Conservation (phyloP, 2,797 vertebrate genomes). For the Gorsachius magnificus region DNA sequence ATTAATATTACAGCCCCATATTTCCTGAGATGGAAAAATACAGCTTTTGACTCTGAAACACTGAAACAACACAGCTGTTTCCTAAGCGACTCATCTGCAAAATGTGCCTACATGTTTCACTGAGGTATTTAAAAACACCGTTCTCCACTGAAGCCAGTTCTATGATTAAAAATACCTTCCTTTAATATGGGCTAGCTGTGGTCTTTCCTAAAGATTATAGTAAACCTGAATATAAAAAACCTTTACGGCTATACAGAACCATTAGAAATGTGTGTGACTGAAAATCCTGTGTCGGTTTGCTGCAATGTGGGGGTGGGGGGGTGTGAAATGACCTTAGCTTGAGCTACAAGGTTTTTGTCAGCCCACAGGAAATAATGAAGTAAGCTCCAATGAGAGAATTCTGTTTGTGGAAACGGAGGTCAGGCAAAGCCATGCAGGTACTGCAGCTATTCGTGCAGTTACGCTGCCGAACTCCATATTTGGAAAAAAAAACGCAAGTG, state of each 20-base stretch:
- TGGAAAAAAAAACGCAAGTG: neutral
- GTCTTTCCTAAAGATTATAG: neutral
- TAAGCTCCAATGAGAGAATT: slow-evolving; percentile 12
- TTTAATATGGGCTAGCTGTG: neutral
- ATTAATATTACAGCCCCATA: neutral
- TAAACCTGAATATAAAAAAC: neutral
- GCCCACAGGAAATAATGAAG: slow-evolving; percentile 72
- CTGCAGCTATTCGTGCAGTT: neutral
- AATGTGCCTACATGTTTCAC: neutral
- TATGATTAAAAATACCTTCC: neutral
- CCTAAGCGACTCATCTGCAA: neutral
- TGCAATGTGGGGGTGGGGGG: neutral
- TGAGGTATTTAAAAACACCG: neutral
- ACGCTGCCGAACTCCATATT: neutral
- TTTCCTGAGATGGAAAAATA: slow-evolving; percentile 47
- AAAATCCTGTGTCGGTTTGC: neutral
- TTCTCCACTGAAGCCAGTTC: neutral
- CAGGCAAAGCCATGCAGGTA: slow-evolving; percentile 30
- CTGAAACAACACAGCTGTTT: neutral
- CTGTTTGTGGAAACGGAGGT: slow-evolving; percentile 7
- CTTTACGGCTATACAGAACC: neutral
- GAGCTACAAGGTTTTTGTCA: slow-evolving; percentile 12
- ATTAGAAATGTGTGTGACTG: neutral
- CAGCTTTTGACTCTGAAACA: neutral
- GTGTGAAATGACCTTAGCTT: slow-evolving; percentile 45